Evolutionary conservation across 1,140 invertebrate species (phyloP), one percentile per base, ranked within the genome.

Genomic region (Mycetomoellerius zeteki): DNA sequence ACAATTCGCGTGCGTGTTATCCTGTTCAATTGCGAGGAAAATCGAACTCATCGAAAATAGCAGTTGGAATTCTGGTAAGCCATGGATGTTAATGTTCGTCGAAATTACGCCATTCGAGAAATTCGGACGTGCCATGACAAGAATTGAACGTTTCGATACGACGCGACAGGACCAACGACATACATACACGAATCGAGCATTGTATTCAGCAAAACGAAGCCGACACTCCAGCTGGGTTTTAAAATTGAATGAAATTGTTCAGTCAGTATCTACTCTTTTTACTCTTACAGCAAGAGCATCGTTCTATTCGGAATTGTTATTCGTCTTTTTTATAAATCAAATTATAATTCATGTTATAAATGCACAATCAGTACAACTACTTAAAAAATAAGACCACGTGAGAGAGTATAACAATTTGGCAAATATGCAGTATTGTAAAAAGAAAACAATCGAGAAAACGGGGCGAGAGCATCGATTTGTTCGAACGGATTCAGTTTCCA

Each of bases 1-100:
- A 27, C 65, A 50, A 69, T 69, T 69, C 65, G 65, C 65, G 5
- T 24, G 16, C 65, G 10, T 19, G 65, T 69, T 58, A 75, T 58
- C 52, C n/a, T n/a, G 19, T 56, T 75, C 50, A 47, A 78, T 64
- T 64, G 16, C 10, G 33, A 24, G 47, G 65, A 69, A 69, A 69
- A 69, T 69, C 65, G 65, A 78, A 65, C 24, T 47, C 60, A 19
- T 78, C 24, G 76, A 43, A 78, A 78, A 78, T 24, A 78, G 37
- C 60, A 27, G 24, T 78, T 65, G 30, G 24, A 50, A 78, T 30
- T n/a, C 60, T 65, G 73, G 43, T 7, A 19, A 76, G n/a, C n/a
- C n/a, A 14, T 21, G 7, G 52, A 56, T 56, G 50, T 69, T 75
- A 56, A 78, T 24, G 37, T 21, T 65, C 60, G 76, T 3, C 33